Evolutionary conservation across 2,113 vertebrate species (phyloP).

Genomic region (Rattus rattus): DNA sequence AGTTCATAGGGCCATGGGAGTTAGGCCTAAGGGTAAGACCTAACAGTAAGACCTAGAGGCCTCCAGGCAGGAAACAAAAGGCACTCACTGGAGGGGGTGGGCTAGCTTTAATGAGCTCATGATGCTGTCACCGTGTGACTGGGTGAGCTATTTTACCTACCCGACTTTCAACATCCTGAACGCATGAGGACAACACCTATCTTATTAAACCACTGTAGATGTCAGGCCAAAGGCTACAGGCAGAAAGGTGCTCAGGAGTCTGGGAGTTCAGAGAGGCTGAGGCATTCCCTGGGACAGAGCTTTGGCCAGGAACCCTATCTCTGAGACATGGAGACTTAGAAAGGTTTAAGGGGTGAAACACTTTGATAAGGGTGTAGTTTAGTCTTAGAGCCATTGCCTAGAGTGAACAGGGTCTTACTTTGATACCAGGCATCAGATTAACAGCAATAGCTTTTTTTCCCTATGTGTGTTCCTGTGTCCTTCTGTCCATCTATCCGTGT

Average conservation of each 20-base stretch:
- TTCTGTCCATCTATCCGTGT: no score
- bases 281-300: background rate
- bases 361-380: background rate
- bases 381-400: background rate
- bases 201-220: background rate
- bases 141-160: background rate
- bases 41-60: background rate
- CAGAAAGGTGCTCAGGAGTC: background rate
- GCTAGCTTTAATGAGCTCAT: background rate
- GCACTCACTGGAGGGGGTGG: background rate
- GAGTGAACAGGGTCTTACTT: background rate
- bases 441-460: background rate
- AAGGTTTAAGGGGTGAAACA: background rate
- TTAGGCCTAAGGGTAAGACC: background rate
- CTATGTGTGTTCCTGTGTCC: no score
- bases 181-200: background rate
- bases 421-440: background rate
- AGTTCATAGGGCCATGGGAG: background rate
- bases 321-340: background rate
- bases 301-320: background rate
- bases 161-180: background rate
- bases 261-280: background rate
- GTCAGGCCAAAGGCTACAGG: background rate
- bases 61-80: background rate
- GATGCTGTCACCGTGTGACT: background rate